Percentiles rank a stretch among this genome's conserved stretches.
Conservation (phyloP, 2,113 vertebrate species). For the Mastomys coucha region DNA sequence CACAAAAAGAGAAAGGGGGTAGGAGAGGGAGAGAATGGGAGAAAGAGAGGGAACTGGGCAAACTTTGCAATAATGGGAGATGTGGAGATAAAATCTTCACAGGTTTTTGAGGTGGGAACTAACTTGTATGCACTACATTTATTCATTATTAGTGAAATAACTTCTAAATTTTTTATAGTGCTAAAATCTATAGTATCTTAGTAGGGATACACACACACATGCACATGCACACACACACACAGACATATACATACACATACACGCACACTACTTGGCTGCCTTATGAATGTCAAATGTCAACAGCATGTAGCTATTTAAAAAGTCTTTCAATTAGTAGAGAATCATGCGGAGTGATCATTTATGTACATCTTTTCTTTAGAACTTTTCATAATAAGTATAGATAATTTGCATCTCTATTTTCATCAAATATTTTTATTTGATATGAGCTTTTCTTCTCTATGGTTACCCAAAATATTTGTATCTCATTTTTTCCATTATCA, state of each 20-base stretch:
- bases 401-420: neutral
- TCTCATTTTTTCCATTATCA: neutral
- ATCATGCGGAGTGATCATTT: neutral
- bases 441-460: neutral
- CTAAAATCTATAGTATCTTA: neutral
- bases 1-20: neutral
- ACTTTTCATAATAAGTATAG: neutral
- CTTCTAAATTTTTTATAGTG: neutral
- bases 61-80: neutral
- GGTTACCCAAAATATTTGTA: neutral
- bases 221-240: too few relatives aligned
- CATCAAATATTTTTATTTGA: neutral
- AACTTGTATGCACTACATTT: neutral
- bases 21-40: neutral
- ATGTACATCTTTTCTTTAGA: neutral
- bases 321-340: neutral
- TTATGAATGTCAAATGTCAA: neutral
- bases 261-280: neutral
- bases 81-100: neutral
- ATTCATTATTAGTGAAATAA: neutral
- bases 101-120: neutral
- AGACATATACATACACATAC: too few relatives aligned
- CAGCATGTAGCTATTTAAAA: neutral
- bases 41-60: neutral
- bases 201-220: too few relatives aligned